These are phyloP conservation scores for Calidris pygmaea DNA, from an alignment of 2,113 vertebrate genomes.

Conservation along the genomic window DNA sequence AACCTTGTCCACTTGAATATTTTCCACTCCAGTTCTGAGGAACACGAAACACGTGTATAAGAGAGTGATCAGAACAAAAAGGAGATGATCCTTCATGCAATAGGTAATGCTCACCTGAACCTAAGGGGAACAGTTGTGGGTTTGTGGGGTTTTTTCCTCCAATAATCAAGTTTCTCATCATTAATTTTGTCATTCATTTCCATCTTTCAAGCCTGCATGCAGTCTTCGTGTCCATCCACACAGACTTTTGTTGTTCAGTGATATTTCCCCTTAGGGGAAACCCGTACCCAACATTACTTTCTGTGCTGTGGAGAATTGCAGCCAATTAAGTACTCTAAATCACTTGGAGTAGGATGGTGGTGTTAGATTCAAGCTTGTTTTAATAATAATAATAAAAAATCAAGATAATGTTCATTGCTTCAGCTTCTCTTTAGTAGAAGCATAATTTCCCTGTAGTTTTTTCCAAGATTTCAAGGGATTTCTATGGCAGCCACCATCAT, in stretches of 20 bases:
- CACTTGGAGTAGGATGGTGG: background rate
- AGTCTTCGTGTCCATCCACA: background rate
- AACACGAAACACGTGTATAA: rapidly evolving
- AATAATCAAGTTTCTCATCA: background rate
- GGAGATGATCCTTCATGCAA: background rate
- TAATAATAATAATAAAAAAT: background rate
- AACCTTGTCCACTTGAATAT: background rate
- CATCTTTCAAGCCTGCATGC: background rate
- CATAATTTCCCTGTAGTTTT: background rate
- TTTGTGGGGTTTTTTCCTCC: background rate
- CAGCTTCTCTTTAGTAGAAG: background rate
- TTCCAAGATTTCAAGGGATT: background rate
- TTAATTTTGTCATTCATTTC: background rate
- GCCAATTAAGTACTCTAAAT: background rate
- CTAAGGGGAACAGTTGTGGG: background rate
- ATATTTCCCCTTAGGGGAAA: background rate
- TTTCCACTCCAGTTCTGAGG: background rate
- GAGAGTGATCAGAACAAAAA: background rate
- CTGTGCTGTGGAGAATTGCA: background rate
- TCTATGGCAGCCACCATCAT: background rate
- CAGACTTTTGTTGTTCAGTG: background rate
- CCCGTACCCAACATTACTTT: rapidly evolving
- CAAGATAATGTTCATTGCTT: background rate
- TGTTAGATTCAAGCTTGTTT: background rate
- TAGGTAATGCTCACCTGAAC: background rate